Evolutionary conservation across 1,140 invertebrate species (phyloP).

Genomic region (Callitettix versicolor): DNA sequence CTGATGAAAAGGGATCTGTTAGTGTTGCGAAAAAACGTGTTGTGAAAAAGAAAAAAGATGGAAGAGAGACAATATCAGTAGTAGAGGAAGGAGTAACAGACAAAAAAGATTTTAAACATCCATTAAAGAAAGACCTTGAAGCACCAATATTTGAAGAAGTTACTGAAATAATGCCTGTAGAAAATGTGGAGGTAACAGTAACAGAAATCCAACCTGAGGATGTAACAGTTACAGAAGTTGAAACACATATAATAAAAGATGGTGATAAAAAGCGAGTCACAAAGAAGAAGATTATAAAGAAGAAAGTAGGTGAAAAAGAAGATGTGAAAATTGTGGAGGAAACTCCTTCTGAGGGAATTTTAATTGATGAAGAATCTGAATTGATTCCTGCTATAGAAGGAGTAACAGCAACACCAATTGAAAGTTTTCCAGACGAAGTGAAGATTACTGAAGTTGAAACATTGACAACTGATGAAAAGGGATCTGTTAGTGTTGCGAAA

Average conservation of each 20-base stretch:
- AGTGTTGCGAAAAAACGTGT: conserved; percentile 10
- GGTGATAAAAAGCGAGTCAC: conserved; percentile 22
- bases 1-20: conserved; percentile 18
- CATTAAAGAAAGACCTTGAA: conserved; percentile 6
- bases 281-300: conserved; percentile 27
- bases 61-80: conserved; percentile 7
- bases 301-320: conserved; percentile 19
- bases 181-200: conserved; percentile 8
- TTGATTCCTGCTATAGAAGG: conserved; percentile 17
- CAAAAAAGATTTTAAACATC: not conserved
- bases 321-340: conserved; percentile 26
- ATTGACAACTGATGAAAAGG: conserved; percentile 25
- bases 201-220: conserved; percentile 23
- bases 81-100: not conserved
- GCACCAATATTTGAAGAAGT: conserved; percentile 5
- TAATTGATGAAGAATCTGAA: conserved; percentile 11
- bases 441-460: conserved; percentile 33
- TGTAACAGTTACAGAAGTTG: conserved; percentile 25
- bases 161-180: conserved; percentile 11
- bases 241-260: conserved; percentile 8
- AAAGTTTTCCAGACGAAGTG: conserved; percentile 28
- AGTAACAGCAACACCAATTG: conserved; percentile 16
- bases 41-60: conserved; percentile 9
- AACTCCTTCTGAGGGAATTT: conserved; percentile 13
- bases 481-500: too few species aligned